Base-by-base conservation (phyloP, 2,888 invertebrate species). In the Xestia sexstrigata region DNA sequence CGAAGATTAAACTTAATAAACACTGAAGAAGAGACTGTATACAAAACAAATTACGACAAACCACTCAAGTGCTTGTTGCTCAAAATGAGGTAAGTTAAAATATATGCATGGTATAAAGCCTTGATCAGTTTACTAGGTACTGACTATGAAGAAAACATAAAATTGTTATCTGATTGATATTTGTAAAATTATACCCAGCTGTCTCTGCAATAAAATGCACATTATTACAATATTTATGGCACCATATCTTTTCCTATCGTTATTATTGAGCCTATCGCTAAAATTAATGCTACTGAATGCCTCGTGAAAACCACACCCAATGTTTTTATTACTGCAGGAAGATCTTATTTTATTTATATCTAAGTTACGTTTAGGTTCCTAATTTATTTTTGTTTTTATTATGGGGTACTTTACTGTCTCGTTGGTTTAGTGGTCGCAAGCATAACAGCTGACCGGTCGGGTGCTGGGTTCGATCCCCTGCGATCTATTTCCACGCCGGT, bases 261-360 rank as follows among this genome's bases (percentile, higher is more conserved):
- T 9, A 58, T 75, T 75, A 72, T 83, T 83, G 62, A 70, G 66
- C 52, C 58, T 83, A 83, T 83, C 67, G 39, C 35, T 20, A 66
- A 79, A 79, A 70, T 69, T 30, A n/a, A 13, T 74, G 69, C 42
- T 74, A 45, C 20, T 66, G 70, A 70, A 58, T 68, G 39, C 15
- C 26, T 68, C 67, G 17, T 58, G 20, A 70, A 49, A 74, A 63
- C 74, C 74, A 58, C 71, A 70, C 83, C 79, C 39, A 63, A 4
- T 45, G 52, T n/a, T 75, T 66, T 75, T 58, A 74, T 69, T 74
- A 58, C 11, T 58, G 7, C 26, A 35, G n/a, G 11, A 35, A 45
- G n/a, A 77, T 42, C 35, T 26, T 26, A 35, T 69, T 68, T 62
- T 0, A 65, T 9, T 17, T 8, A 71, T 63, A 13, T 42, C 0